Conservation (phyloP, 2,888 invertebrate species). For the Drosophila rubida region DNA sequence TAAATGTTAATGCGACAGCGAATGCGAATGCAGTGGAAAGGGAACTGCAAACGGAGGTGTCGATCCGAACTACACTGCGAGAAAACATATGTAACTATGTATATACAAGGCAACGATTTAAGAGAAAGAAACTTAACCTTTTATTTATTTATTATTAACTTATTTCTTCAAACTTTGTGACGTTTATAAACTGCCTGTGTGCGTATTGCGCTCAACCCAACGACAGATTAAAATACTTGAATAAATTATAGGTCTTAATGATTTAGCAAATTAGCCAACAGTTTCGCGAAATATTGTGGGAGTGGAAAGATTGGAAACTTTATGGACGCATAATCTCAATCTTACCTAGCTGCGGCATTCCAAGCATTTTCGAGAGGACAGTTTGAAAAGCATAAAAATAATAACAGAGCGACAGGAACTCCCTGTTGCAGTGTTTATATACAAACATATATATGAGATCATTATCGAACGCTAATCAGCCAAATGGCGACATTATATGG, state of each 20-base stretch:
- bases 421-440: conserved; percentile 2
- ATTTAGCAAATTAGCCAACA: not conserved
- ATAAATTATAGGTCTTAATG: not conserved
- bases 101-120: too few relatives aligned
- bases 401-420: conserved; percentile 4
- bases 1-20: conserved; percentile 25
- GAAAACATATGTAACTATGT: too few relatives aligned
- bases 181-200: too few relatives aligned
- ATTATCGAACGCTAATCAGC: conserved; percentile 16
- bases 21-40: conserved; percentile 12
- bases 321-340: not conserved
- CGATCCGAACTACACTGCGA: not conserved
- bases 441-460: not conserved
- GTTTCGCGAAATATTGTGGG: not conserved
- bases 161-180: too few relatives aligned
- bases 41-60: not conserved
- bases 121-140: too few relatives aligned
- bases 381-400: not conserved
- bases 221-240: not conserved
- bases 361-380: not conserved
- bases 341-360: not conserved
- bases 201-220: too few relatives aligned
- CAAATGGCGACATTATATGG: too few relatives aligned
- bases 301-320: not conserved
- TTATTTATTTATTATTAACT: too few relatives aligned